Evolutionary conservation across 1,140 invertebrate species (phyloP).

Genomic region (Brachionus angularis): DNA sequence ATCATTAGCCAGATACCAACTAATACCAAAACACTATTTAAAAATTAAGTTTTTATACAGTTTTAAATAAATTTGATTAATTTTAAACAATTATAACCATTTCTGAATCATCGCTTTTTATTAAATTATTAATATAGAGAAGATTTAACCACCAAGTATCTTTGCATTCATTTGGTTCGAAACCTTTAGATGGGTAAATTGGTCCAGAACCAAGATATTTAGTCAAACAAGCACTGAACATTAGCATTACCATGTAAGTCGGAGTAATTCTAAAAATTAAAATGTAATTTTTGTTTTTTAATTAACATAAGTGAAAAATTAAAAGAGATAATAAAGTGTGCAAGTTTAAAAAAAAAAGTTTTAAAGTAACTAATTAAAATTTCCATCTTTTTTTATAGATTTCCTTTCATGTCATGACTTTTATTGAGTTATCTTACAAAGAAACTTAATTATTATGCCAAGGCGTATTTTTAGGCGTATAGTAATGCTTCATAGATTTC

Average conservation of each 20-base stretch:
- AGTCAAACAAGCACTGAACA: slow-evolving; percentile 10
- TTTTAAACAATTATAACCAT: neutral
- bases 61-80: neutral
- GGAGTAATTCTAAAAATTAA: slow-evolving; percentile 27
- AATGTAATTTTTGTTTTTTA: neutral
- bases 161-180: neutral
- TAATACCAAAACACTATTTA: slow-evolving; percentile 63
- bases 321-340: neutral
- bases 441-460: too few species aligned
- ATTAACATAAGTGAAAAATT: neutral
- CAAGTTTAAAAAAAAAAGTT: neutral
- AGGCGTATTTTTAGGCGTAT: too few species aligned
- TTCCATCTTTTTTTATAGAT: too few species aligned
- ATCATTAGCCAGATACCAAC: slow-evolving; percentile 76
- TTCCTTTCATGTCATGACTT: neutral
- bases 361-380: too few species aligned
- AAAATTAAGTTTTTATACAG: neutral
- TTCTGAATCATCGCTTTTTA: neutral
- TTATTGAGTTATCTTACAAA: neutral
- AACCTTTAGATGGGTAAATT: slow-evolving; percentile 1
- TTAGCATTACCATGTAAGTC: slow-evolving; percentile 1
- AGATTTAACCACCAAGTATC: slow-evolving; percentile 21
- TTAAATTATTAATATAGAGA: slow-evolving; percentile 30
- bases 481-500: too few species aligned
- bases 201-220: slow-evolving; percentile 13